phyloP scores from a whole-genome alignment of 2,888 invertebrate genomes.

The Athalia cordata region DNA sequence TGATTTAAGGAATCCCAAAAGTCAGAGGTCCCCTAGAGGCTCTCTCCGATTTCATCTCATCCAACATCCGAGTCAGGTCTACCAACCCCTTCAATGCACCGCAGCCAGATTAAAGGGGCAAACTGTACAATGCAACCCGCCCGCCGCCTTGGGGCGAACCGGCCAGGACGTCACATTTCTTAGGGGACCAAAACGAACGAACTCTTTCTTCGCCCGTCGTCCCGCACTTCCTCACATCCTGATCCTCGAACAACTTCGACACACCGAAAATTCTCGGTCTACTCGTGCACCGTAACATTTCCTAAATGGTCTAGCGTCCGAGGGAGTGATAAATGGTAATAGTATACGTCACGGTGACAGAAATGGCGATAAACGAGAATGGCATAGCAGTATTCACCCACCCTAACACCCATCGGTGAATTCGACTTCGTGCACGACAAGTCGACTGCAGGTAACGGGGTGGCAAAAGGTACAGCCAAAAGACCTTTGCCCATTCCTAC shows the following conservation, averaged over 20 bases:
- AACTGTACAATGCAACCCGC: slow-evolving; percentile 42
- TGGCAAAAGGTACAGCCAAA: neutral
- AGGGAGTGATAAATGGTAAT: slow-evolving; percentile 63
- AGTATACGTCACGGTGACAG: slow-evolving; percentile 55
- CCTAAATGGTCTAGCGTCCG: slow-evolving; percentile 57
- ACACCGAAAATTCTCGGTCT: too few species aligned
- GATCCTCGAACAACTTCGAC: too few species aligned
- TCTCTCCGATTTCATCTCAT: slow-evolving; percentile 38
- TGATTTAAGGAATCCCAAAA: slow-evolving; percentile 42
- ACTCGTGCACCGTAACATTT: slow-evolving; percentile 52
- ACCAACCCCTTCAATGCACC: slow-evolving; percentile 43
- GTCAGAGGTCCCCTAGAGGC: slow-evolving; percentile 38
- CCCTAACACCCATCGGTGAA: slow-evolving; percentile 3
- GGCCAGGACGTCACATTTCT: slow-evolving; percentile 10
- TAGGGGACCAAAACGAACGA: slow-evolving; percentile 27
- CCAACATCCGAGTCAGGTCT: slow-evolving; percentile 28
- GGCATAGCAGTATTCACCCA: slow-evolving; percentile 4
- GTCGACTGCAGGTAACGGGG: slow-evolving; percentile 11
- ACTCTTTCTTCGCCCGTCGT: slow-evolving; percentile 7
- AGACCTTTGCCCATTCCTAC: neutral
- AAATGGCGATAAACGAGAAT: slow-evolving; percentile 52
- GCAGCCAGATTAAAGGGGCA: slow-evolving; percentile 43
- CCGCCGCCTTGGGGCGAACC: neutral
- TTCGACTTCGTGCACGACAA: slow-evolving; percentile 32
- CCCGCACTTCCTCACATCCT: neutral